phyloP scores from a whole-genome alignment of 1,140 invertebrate genomes.

The Phenacoccus solenopsis region DNA sequence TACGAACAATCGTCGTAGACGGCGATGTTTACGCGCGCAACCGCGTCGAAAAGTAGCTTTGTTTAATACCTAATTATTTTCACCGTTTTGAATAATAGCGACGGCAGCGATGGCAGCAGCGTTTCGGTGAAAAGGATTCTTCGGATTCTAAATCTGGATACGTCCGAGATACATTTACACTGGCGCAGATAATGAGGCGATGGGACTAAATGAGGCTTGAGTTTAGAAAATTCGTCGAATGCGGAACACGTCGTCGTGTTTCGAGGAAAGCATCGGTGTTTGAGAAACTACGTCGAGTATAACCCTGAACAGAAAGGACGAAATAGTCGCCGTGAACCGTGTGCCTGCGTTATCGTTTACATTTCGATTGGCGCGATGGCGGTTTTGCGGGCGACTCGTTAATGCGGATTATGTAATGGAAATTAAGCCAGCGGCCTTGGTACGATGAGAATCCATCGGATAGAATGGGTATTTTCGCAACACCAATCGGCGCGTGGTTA shows the following conservation, averaged over 20 bases:
- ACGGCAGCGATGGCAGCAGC: background rate
- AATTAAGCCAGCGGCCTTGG: no score
- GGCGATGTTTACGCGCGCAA: background rate
- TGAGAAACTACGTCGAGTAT: no score
- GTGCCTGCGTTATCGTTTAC: no score
- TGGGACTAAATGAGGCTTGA: background rate
- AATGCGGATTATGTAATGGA: no score
- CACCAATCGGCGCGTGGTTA: no score
- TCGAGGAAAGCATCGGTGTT: background rate
- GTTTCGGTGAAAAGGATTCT: background rate
- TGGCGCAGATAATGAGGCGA: background rate
- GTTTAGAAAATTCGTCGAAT: background rate
- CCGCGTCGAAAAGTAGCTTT: constrained; percentile 1
- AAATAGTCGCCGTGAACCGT: no score
- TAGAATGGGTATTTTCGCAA: no score
- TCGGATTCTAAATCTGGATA: background rate
- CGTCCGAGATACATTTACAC: background rate
- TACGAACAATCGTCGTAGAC: background rate
- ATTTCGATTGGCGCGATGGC: no score
- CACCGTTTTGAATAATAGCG: background rate
- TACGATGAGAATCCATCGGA: no score
- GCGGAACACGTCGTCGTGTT: background rate
- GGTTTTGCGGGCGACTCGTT: no score
- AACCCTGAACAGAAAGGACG: no score
- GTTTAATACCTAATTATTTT: constrained; percentile 3